These are phyloP conservation scores for Lordiphosa mommai DNA, from an alignment of 1,140 invertebrate species.

Conservation along the genomic window DNA sequence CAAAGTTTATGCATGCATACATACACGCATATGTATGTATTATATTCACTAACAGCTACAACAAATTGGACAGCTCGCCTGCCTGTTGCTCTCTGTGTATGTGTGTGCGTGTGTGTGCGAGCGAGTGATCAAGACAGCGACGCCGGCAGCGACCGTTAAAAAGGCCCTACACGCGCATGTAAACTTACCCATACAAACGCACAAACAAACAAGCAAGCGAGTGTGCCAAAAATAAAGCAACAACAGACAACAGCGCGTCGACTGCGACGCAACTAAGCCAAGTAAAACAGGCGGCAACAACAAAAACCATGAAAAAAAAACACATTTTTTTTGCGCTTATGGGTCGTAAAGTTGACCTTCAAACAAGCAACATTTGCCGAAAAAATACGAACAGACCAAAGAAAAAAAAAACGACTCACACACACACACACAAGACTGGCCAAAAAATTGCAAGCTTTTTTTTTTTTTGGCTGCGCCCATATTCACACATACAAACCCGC, in stretches of 20 bases:
- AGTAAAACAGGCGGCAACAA: conserved; percentile 61
- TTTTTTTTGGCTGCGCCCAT: conserved; percentile 75
- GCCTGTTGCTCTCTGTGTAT: conserved; percentile 11
- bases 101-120: conserved; percentile 23
- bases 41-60: conserved; percentile 69
- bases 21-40: conserved; percentile 26
- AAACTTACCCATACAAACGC: conserved; percentile 57
- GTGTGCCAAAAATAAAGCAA: conserved; percentile 72
- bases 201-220: conserved; percentile 42
- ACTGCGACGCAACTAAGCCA: conserved; percentile 69
- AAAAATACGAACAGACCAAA: conserved; percentile 52
- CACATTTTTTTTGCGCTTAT: conserved; percentile 68
- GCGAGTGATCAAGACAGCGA: conserved; percentile 63
- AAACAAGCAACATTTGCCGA: conserved; percentile 73
- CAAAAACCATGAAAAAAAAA: conserved; percentile 35
- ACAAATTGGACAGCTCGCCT: conserved; percentile 64
- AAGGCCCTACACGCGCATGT: conserved; percentile 77
- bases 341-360: conserved; percentile 80
- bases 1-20: conserved; percentile 24
- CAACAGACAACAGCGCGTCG: conserved; percentile 34
- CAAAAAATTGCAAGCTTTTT: conserved; percentile 75
- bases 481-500: conserved; percentile 25
- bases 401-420: conserved; percentile 38
- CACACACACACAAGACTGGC: conserved; percentile 50
- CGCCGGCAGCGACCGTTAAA: conserved; percentile 59